phyloP scores from a whole-genome alignment of 2,888 invertebrate genomes.

The Tetropium fuscum region DNA sequence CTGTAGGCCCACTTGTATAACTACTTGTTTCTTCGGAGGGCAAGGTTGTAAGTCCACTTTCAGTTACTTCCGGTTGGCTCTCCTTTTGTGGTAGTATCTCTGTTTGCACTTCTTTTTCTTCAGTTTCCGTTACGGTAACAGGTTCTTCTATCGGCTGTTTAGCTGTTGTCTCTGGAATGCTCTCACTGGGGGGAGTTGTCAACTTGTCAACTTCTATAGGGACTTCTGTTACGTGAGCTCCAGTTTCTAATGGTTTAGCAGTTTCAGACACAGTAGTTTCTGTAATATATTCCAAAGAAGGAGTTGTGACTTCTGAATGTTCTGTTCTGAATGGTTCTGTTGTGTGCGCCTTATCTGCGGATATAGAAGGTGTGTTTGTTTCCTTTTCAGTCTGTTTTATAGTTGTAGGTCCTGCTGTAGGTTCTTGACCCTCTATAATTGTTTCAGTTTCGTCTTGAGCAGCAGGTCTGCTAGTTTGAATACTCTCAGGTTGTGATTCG shows the following conservation, averaged over 20 bases:
- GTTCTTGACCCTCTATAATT: too few relatives aligned
- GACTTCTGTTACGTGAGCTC: slow-evolving; percentile 33
- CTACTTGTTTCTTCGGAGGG: slow-evolving; percentile 2
- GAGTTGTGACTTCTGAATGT: not conserved
- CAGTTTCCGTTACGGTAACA: not conserved
- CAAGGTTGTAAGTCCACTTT: slow-evolving; percentile 17
- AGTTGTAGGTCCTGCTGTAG: too few relatives aligned
- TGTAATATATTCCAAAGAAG: slow-evolving; percentile 1
- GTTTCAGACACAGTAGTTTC: slow-evolving; percentile 41
- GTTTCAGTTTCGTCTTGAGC: too few relatives aligned
- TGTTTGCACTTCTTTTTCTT: not conserved
- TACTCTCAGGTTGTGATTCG: too few relatives aligned
- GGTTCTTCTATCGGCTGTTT: not conserved
- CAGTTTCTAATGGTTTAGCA: slow-evolving; percentile 45
- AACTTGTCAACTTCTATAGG: not conserved
- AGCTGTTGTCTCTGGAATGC: not conserved
- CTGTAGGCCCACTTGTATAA: too few relatives aligned
- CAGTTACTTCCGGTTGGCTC: slow-evolving; percentile 28
- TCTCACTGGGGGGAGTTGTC: not conserved
- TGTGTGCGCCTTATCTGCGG: not conserved
- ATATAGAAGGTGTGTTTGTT: too few relatives aligned
- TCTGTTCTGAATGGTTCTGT: slow-evolving; percentile 8
- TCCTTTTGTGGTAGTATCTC: not conserved
- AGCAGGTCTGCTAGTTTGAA: too few relatives aligned
- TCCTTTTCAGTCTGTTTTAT: slow-evolving; percentile 31